These are phyloP conservation scores for Bombus balteatus DNA, from an alignment of 1,140 invertebrate genomes.

Conservation along the genomic window DNA sequence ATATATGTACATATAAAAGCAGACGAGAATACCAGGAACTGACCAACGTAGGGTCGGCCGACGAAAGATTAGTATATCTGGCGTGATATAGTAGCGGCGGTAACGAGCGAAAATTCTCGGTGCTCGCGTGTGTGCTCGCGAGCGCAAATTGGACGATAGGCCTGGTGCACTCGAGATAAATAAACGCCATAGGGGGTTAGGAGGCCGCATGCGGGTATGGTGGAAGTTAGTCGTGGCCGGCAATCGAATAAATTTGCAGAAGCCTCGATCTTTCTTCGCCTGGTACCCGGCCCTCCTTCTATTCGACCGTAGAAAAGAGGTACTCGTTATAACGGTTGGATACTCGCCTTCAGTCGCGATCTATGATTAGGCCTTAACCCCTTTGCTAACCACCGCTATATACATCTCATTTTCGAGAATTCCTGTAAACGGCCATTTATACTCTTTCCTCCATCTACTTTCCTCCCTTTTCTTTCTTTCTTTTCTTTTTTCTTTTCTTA, in stretches of 20 bases:
- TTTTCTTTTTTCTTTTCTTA: not conserved
- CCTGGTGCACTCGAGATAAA: constrained; percentile 67
- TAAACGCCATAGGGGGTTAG: constrained; percentile 61
- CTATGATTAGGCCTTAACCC: constrained; percentile 27
- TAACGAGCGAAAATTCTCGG: constrained; percentile 51
- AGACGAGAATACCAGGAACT: not conserved
- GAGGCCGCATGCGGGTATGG: constrained; percentile 62
- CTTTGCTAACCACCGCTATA: not conserved
- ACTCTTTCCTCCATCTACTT: no score
- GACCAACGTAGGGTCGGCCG: not conserved
- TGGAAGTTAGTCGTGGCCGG: constrained; percentile 49
- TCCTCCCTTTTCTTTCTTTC: not conserved
- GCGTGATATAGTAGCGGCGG: constrained; percentile 36
- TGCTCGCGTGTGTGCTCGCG: constrained; percentile 45
- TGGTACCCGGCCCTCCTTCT: not conserved
- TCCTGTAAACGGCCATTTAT: not conserved
- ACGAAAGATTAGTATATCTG: constrained; percentile 48
- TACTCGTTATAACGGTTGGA: constrained; percentile 37
- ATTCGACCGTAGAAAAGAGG: not conserved
- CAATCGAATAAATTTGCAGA: constrained; percentile 62
- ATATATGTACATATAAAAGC: no score
- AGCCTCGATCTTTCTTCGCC: constrained; percentile 52
- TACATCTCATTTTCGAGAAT: not conserved
- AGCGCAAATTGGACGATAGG: constrained; percentile 67
- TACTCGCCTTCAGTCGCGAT: not conserved